Percentiles rank a stretch among this genome's conserved stretches.
Conservation (phyloP, 1,140 invertebrate species). For the Drosophila mayri region DNA sequence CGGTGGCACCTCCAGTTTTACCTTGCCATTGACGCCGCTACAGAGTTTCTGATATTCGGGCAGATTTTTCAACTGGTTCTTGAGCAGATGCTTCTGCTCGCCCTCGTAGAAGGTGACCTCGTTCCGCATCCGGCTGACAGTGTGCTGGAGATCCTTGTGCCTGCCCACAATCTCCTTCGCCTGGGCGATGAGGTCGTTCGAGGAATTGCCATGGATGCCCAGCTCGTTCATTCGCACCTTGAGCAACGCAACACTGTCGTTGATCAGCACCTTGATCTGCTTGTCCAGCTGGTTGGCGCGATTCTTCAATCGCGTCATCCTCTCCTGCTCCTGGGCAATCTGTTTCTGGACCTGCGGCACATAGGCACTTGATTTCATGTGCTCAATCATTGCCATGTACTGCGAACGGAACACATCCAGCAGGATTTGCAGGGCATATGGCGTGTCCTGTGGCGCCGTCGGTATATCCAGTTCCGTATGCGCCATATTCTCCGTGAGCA, state of each 20-base stretch:
- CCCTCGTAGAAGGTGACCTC: conserved; percentile 90
- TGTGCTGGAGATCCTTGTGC: conserved; percentile 95
- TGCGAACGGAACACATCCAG: conserved; percentile 93
- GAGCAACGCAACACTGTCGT: conserved; percentile 95
- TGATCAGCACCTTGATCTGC: conserved; percentile 95
- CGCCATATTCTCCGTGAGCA: conserved; percentile 88
- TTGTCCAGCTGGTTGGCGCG: conserved; percentile 94
- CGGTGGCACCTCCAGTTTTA: conserved; percentile 66
- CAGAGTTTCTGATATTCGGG: conserved; percentile 87
- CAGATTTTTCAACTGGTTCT: conserved; percentile 85
- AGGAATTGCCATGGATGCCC: conserved; percentile 93
- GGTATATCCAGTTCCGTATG: conserved; percentile 94
- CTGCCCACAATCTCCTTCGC: conserved; percentile 96
- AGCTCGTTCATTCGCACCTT: conserved; percentile 96
- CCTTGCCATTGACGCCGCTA: conserved; percentile 60
- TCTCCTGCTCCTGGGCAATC: conserved; percentile 93
- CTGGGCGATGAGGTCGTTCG: conserved; percentile 93
- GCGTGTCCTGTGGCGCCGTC: conserved; percentile 90
- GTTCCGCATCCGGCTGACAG: conserved; percentile 92
- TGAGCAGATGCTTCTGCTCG: conserved; percentile 90
- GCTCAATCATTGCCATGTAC: conserved; percentile 92
- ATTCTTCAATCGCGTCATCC: conserved; percentile 91
- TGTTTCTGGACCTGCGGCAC: conserved; percentile 90
- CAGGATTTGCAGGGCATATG: conserved; percentile 94
- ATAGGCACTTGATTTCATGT: conserved; percentile 92